Evolutionary conservation across 2,888 invertebrate species (phyloP).

Genomic region (Oscheius sp.): DNA sequence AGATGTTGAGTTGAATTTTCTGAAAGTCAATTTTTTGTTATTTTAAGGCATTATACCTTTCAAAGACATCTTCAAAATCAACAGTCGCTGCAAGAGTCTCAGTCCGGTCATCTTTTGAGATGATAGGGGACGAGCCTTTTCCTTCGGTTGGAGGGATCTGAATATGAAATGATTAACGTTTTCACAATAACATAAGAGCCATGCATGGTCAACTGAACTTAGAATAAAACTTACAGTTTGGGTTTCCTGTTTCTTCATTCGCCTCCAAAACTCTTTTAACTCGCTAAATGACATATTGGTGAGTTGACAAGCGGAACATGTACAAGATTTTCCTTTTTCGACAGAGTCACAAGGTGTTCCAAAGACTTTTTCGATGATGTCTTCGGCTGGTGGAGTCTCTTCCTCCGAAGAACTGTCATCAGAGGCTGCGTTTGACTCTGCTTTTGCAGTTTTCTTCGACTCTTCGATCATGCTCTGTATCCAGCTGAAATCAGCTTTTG

Average conservation of each 20-base stretch:
- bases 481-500: neutral
- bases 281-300: constrained; percentile 21
- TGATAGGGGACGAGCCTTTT: neutral
- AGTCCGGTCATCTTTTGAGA: neutral
- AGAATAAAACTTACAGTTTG: neutral
- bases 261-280: constrained; percentile 4
- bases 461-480: constrained; percentile 9
- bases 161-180: neutral
- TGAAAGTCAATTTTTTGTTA: too few relatives aligned
- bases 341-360: constrained; percentile 5
- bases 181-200: neutral
- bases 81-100: neutral
- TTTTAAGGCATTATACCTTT: too few relatives aligned
- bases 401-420: neutral
- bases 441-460: neutral
- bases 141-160: constrained; percentile 6
- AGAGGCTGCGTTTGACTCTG: neutral
- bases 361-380: constrained; percentile 15
- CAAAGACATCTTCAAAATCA: constrained; percentile 10
- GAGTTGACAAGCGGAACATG: constrained; percentile 24
- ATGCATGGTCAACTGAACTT: neutral
- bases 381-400: neutral
- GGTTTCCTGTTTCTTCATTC: constrained; percentile 1
- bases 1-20: too few relatives aligned
- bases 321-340: constrained; percentile 3